These are phyloP conservation scores for Myripristis murdjan DNA, from an alignment of 2,797 vertebrate genomes.

Conservation along the genomic window DNA sequence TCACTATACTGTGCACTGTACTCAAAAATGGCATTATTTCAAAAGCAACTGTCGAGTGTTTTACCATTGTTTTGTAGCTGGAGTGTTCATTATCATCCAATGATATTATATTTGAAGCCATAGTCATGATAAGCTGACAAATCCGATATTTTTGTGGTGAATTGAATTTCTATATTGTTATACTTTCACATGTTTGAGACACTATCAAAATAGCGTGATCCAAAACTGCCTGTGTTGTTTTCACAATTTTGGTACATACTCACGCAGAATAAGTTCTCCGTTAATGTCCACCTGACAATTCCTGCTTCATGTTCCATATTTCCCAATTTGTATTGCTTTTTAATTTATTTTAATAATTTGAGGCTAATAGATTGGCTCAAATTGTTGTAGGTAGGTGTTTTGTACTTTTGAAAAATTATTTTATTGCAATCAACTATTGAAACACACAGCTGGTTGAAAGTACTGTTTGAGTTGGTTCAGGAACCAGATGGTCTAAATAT, in stretches of 20 bases:
- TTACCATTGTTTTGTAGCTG: conserved; percentile 18
- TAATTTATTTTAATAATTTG: conserved; percentile 71
- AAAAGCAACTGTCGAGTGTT: conserved; percentile 6
- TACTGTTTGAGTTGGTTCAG: conserved; percentile 6
- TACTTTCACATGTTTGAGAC: conserved; percentile 7
- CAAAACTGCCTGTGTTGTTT: conserved; percentile 21
- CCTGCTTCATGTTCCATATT: conserved; percentile 22
- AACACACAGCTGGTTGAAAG: not conserved
- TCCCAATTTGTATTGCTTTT: conserved; percentile 61
- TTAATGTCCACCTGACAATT: conserved; percentile 14
- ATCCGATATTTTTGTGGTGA: conserved; percentile 25
- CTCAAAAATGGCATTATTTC: conserved; percentile 25
- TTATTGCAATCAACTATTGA: conserved; percentile 20
- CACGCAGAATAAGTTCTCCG: not conserved
- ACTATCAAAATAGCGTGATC: conserved; percentile 17
- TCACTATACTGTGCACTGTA: conserved; percentile 40
- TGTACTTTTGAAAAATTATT: conserved; percentile 45
- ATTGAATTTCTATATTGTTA: conserved; percentile 7
- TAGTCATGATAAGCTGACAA: conserved; percentile 38
- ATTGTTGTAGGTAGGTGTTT: conserved; percentile 48
- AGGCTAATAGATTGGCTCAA: conserved; percentile 26
- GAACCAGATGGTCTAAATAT: conserved; percentile 27
- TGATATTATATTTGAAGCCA: conserved; percentile 45
- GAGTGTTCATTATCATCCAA: conserved; percentile 19
- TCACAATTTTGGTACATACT: conserved; percentile 28